phyloP scores from a whole-genome alignment of 2,888 invertebrate species.

The Lepidocyrtoides sp. region DNA sequence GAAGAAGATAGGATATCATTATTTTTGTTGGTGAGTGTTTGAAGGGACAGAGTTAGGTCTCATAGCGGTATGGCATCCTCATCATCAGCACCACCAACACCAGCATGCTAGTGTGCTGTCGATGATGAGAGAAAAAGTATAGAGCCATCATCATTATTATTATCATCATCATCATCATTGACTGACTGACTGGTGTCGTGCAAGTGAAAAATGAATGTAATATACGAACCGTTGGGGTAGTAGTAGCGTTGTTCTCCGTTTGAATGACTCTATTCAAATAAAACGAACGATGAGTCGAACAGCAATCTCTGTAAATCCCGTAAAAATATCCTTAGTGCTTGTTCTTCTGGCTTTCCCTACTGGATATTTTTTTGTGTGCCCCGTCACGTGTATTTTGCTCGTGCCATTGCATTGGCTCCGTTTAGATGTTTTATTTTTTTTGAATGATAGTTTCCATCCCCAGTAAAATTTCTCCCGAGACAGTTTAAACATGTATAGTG shows the following conservation, averaged over 20 bases:
- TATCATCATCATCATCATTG: conserved; percentile 52
- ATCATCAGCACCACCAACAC: conserved; percentile 19
- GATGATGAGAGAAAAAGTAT: conserved; percentile 54
- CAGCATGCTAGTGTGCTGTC: background rate
- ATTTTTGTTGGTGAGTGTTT: conserved; percentile 33
- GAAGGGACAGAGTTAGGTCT: conserved; percentile 17
- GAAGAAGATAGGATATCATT: background rate
- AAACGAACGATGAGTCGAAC: conserved; percentile 48
- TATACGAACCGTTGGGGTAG: conserved; percentile 24
- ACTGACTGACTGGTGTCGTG: conserved; percentile 52
- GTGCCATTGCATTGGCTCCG: no score
- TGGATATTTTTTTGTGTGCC: no score
- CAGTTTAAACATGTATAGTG: no score
- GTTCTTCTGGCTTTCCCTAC: background rate
- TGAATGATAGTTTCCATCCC: no score
- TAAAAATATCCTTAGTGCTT: background rate
- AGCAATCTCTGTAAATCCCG: conserved; percentile 26
- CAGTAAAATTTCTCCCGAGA: no score
- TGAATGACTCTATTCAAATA: conserved; percentile 63
- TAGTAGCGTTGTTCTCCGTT: background rate
- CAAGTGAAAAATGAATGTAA: conserved; percentile 66
- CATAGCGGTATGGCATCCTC: background rate
- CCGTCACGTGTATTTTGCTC: no score
- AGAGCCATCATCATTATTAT: conserved; percentile 34
- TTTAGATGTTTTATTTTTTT: no score